Evolutionary conservation across 2,113 vertebrate genomes (phyloP).

Genomic region (Callipepla squamata): DNA sequence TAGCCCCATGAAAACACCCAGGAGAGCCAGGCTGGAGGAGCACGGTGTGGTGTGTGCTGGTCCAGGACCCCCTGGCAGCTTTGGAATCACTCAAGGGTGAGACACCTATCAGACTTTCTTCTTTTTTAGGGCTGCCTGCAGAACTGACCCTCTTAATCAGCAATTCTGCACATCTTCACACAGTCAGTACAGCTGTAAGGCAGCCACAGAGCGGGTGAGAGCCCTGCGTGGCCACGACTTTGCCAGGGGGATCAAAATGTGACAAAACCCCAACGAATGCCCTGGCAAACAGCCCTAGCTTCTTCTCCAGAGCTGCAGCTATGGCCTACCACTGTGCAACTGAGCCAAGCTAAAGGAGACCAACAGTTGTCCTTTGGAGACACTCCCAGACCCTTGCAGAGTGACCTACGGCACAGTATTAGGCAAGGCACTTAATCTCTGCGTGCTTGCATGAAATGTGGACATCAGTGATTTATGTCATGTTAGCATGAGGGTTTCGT

Average conservation of each 20-base stretch:
- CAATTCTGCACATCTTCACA: not conserved
- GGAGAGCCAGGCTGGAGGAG: not conserved
- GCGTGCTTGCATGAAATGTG: not conserved
- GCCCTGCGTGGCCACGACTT: not conserved
- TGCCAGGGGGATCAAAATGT: not conserved
- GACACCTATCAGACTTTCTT: rapidly evolving
- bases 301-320: not conserved
- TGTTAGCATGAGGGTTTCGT: not conserved
- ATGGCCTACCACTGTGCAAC: not conserved
- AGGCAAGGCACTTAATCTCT: slow-evolving; percentile 1
- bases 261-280: not conserved
- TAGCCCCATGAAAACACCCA: not conserved
- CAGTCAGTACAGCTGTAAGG: not conserved
- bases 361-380: not conserved
- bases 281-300: not conserved
- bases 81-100: not conserved
- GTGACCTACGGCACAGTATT: slow-evolving; percentile 7
- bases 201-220: not conserved
- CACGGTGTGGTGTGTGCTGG: not conserved
- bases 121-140: not conserved
- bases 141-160: not conserved
- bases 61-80: not conserved
- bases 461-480: not conserved
- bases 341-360: not conserved
- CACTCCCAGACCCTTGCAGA: not conserved